Base-by-base conservation (phyloP, 1,140 invertebrate genomes). In the Amphibalanus amphitrite region DNA sequence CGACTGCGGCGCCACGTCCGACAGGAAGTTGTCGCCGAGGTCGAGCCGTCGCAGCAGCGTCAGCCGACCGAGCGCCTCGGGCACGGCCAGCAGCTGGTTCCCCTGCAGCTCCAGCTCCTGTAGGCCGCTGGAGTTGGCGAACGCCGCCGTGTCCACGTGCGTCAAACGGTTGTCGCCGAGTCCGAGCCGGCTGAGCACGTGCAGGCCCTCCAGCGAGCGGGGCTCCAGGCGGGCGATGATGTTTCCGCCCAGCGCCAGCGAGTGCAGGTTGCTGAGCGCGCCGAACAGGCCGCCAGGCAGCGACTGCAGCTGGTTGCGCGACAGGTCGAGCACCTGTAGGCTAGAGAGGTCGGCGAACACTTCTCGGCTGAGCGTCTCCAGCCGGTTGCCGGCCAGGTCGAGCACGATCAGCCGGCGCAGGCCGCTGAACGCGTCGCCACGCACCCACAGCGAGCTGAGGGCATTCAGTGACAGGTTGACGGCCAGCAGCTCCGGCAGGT, bases 21-120 rank as follows among this genome's bases (percentile, higher is more conserved):
- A 86, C 71, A 95, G 80, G 71, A 84, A 82, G 80, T 93, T 93
- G 77, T 91, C 89, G 40, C 89, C 89, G 69, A 93, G 80, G 80
- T 93, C 90, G 28, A 93, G 81, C 1, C 88, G 90, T 77, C 86
- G 87, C 72, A 93, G 81, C 77, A 89, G 85, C 73, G 86, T 84
- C 82, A 93, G 85, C 76, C 88, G 86, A 76, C 85, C 84, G 72
- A 93, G 81, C 20, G 90, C 89, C 67, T 85, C 81, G 1, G 92
- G 92, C 69, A 94, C 84, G 72, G 82, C 80, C 67, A 83, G 83
- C 74, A 95, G 81, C 77, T 85, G 84, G 81, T 95, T 96, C 28
- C 87, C 86, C 77, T 90, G 89, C 70, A 94, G 81, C 79, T 93
- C 89, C 72, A 96, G 81, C 75, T 92, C 91, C 78, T 91, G 92